Base-by-base conservation (phyloP, 2,113 vertebrate species). In the Pituophis catenifer region DNA sequence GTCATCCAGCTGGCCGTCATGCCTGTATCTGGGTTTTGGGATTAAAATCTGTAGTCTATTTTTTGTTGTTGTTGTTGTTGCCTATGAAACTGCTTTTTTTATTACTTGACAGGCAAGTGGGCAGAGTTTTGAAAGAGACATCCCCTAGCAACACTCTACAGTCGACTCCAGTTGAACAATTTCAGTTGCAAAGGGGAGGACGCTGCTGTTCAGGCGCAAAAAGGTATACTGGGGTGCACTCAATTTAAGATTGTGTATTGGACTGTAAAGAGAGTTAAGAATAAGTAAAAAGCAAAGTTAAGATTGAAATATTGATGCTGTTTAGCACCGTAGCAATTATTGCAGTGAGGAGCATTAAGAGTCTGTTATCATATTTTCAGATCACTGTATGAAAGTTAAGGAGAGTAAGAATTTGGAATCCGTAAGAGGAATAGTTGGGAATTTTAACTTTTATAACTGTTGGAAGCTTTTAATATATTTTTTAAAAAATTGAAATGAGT, bases 161-260 rank as follows among this genome's bases (percentile, higher is more conserved):
- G 91, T 95, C 96, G 91, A 94, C 96, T 55, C 95, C 96, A 24
- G 92, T 97, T 92, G 97, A 97, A 91, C 97, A 97, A 85, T 97
- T 97, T n/a, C 97, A 97, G 94, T 95, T 97, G 90, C 97, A 97
- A 95, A 97, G 97, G 96, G 97, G 97, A 94, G 97, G 97, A 11
- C 97, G 97, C 90, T 97, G 97, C 95, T 97, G 96, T 85, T 97
- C 97, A 0, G 97, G 97, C 95, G 97, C 97, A 87, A 97, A 97
- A 96, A 97, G 97, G 97, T 97, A 97, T 75, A 2, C 33, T 13
- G 3, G 2, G 58, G 91, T n/a, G 33, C 38, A 54, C 70, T 91
- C 93, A 13, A 48, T 57, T 57, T 93, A 38, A 92, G 93, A 93
- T 88, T 3, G 9, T 29, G 38, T 0, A 62, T 92, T 55, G 0